Conservation (phyloP, 1,140 invertebrate species). For the Drosophila albomicans region DNA sequence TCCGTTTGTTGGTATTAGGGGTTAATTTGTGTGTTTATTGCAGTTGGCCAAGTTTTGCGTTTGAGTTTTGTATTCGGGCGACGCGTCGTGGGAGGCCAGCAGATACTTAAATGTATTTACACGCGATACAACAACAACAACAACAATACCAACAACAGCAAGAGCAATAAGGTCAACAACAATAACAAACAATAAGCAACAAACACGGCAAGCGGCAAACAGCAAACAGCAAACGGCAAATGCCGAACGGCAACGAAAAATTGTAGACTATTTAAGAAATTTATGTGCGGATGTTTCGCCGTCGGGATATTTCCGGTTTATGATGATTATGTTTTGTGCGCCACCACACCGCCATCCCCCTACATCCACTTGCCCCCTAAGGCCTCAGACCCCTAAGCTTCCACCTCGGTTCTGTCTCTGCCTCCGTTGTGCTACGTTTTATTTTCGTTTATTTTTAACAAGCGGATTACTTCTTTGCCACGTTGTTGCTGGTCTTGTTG, state of each 20-base stretch:
- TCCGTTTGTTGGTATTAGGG: constrained; percentile 73
- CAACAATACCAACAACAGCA: constrained; percentile 21
- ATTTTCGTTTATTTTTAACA: constrained; percentile 82
- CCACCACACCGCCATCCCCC: constrained; percentile 45
- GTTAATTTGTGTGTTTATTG: constrained; percentile 84
- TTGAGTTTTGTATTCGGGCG: constrained; percentile 37
- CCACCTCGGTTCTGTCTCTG: neutral
- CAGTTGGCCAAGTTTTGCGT: constrained; percentile 78
- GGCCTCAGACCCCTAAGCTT: neutral
- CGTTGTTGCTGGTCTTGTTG: constrained; percentile 32
- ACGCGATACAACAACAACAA: constrained; percentile 62
- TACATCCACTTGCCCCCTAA: constrained; percentile 2
- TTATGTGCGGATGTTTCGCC: constrained; percentile 84
- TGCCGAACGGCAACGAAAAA: constrained; percentile 75
- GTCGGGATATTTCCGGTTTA: constrained; percentile 84
- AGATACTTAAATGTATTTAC: constrained; percentile 82
- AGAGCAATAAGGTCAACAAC: constrained; percentile 27
- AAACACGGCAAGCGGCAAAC: constrained; percentile 60
- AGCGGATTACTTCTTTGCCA: constrained; percentile 74
- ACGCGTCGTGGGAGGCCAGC: constrained; percentile 42
- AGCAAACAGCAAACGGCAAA: constrained; percentile 67
- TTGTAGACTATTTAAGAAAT: constrained; percentile 84
- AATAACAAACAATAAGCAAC: constrained; percentile 45
- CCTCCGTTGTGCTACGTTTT: constrained; percentile 53
- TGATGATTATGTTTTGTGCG: constrained; percentile 82